Conservation (phyloP, 2,113 vertebrate genomes). For the Verasper variegatus region DNA sequence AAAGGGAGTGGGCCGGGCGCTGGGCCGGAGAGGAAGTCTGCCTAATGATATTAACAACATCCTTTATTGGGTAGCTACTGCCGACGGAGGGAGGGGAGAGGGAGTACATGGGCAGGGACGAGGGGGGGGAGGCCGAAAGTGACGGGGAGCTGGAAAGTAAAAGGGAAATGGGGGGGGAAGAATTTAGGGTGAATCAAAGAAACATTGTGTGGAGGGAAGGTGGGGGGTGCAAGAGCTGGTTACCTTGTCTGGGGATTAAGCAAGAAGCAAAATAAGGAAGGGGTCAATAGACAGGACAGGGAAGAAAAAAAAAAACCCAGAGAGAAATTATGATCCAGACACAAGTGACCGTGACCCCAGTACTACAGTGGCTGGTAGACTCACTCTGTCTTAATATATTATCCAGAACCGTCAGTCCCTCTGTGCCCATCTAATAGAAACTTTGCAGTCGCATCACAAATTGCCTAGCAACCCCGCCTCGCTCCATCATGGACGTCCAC, state of each 20-base stretch:
- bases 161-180: not conserved
- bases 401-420: slow-evolving; percentile 24
- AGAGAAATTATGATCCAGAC: slow-evolving; percentile 13
- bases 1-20: slow-evolving; percentile 73
- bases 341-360: not conserved
- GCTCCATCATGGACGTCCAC: slow-evolving; percentile 27
- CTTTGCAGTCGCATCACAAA: slow-evolving; percentile 45
- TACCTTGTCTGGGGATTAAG: slow-evolving; percentile 26
- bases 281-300: not conserved
- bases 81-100: slow-evolving; percentile 39
- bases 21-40: slow-evolving; percentile 77
- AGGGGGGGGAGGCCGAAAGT: not conserved
- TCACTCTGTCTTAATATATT: slow-evolving; percentile 34
- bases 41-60: slow-evolving; percentile 82
- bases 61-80: slow-evolving; percentile 74
- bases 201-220: slow-evolving; percentile 2
- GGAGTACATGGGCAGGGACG: slow-evolving; percentile 22
- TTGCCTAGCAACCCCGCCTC: slow-evolving; percentile 43
- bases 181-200: slow-evolving; percentile 37
- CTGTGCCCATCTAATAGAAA: slow-evolving; percentile 36
- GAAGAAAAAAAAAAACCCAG: slow-evolving; percentile 16
- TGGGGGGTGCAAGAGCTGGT: not conserved
- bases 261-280: slow-evolving; percentile 26
- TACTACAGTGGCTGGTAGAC: slow-evolving; percentile 7
- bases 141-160: not conserved